Evolutionary conservation across 30 jellyfish, hydroid and myxozoan genomes (phyloP).

Genomic region (Pelagia noctiluca): DNA sequence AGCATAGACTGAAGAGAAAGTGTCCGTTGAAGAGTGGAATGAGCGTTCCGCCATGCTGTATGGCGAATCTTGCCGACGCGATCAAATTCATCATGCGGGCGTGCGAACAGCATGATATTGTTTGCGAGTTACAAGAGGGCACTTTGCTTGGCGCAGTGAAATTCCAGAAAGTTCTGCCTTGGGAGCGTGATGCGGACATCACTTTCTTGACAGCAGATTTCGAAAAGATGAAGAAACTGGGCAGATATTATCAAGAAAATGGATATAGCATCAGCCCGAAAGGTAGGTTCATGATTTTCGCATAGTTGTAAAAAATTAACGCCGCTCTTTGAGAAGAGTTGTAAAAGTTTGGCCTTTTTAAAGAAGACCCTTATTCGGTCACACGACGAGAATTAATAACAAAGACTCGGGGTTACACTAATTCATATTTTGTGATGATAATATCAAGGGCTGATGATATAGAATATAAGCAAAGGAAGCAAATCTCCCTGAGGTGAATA

Average conservation of each 20-base stretch:
- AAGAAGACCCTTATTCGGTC: too few species aligned
- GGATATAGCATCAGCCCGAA: slow-evolving; percentile 61
- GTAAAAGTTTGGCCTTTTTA: too few species aligned
- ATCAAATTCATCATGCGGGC: slow-evolving; percentile 56
- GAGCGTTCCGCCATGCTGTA: slow-evolving; percentile 98
- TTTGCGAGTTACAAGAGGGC: slow-evolving; percentile 88
- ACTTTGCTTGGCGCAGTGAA: slow-evolving; percentile 91
- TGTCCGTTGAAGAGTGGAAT: slow-evolving; percentile 82
- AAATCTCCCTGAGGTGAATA: too few species aligned
- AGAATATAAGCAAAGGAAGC: too few species aligned
- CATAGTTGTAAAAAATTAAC: too few species aligned
- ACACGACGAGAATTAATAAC: too few species aligned
- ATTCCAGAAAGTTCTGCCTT: slow-evolving; percentile 71
- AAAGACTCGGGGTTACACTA: too few species aligned
- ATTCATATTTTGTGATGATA: too few species aligned
- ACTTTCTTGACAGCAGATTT: slow-evolving; percentile 74
- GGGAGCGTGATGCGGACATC: slow-evolving; percentile 97
- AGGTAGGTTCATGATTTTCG: too few species aligned
- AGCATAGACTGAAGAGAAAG: slow-evolving; percentile 26
- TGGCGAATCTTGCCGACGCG: slow-evolving; percentile 77
- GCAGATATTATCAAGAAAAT: background rate
- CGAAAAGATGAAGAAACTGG: slow-evolving; percentile 23
- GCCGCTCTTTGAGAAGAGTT: too few species aligned
- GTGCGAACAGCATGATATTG: slow-evolving; percentile 41
- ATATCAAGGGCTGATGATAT: too few species aligned